These are phyloP conservation scores for Notamacropus eugenii DNA, from an alignment of 2,797 vertebrate species.

Conservation along the genomic window DNA sequence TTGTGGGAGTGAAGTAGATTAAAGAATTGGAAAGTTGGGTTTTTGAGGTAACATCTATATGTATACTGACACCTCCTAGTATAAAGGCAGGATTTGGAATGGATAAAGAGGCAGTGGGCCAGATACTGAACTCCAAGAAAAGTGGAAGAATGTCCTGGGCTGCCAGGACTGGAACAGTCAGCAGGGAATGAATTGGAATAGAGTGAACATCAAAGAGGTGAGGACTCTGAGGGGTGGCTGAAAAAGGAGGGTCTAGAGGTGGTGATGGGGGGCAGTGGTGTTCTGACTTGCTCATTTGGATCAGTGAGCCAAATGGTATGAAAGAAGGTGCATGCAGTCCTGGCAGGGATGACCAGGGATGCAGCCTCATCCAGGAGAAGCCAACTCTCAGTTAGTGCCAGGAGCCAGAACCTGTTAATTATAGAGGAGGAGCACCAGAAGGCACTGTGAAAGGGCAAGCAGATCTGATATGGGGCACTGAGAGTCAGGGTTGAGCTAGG, in stretches of 20 bases:
- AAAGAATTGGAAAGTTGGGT: neutral
- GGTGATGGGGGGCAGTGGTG: neutral
- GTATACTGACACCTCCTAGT: neutral
- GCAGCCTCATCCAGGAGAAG: neutral
- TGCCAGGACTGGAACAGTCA: neutral
- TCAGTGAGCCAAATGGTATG: neutral
- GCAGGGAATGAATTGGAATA: too few species aligned
- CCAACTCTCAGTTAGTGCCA: neutral
- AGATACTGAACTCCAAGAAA: neutral
- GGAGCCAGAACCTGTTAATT: neutral
- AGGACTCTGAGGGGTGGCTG: neutral
- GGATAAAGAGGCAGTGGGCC: too few species aligned
- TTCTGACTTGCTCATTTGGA: neutral
- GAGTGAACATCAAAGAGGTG: neutral
- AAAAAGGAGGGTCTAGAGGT: neutral
- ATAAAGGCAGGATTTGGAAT: neutral
- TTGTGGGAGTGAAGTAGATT: neutral
- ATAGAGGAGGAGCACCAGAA: neutral
- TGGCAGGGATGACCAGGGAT: neutral
- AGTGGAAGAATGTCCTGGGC: neutral
- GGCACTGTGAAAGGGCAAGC: neutral
- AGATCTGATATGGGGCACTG: neutral
- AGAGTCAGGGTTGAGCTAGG: neutral
- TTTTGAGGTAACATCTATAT: neutral
- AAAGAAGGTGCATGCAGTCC: neutral